Base-by-base conservation (phyloP, 2,888 invertebrate species). In the Chloromyia formosa region DNA sequence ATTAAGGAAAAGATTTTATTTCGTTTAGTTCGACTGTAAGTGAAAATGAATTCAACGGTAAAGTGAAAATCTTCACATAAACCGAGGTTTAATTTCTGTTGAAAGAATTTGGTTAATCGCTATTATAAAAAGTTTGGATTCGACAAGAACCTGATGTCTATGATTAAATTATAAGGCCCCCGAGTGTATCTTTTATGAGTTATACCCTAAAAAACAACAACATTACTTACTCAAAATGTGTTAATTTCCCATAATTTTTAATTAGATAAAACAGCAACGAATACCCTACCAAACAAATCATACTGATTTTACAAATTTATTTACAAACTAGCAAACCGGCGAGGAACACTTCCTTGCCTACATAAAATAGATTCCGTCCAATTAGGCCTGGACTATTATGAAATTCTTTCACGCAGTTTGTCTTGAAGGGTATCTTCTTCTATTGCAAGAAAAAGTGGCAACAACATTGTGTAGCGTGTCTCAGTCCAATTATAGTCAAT, bases 351-450 rank as follows among this genome's bases (percentile, higher is more conserved):
- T 69, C 18, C 54, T 53, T 69, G 68, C 49, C 16, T 49, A 69
- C 68, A 27, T 62, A 9, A 69, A 69, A 69, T 69, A 42, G 49
- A 69, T 69, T 69, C 68, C 68, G 23, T 69, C 68, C 68, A 69
- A 69, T 69, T 69, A 69, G 54, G 22, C 53, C 22, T 12, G 1
- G 54, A 27, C 68, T 27, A 69, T 69, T 69, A 53, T 27, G 53
- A 27, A 66, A 69, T 69, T 69, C 68, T 69, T 69, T 23, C 68
- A 69, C 54, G 68, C 68, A 69, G 45, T 69, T 54, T 69, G 68
- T 69, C 68, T 69, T 14, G 14, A 22, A 49, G 45, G 60, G 27
- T 35, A 4, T 2, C 27, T 35, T 40, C 62, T 18, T 35, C 35
- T 62, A 18, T 9, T 14, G 20, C 20, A 20, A 18, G 58, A n/a